phyloP scores from a whole-genome alignment of 2,888 invertebrate genomes.

The Drosophila mulleri region DNA sequence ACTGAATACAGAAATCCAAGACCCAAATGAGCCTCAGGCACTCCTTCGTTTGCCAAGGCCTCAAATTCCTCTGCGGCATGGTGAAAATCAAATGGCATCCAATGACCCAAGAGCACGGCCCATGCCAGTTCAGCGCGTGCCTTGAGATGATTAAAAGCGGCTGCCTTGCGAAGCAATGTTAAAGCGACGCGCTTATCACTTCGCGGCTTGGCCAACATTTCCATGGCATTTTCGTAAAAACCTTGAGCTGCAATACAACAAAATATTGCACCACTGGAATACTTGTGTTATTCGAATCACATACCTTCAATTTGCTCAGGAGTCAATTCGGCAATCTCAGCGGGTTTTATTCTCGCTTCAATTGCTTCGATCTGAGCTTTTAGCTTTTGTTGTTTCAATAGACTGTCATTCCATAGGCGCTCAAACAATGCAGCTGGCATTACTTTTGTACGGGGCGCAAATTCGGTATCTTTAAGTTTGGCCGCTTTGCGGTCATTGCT shows the following conservation, averaged over 20 bases:
- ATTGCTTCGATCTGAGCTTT: conserved; percentile 75
- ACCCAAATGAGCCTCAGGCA: conserved; percentile 95
- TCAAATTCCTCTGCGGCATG: conserved; percentile 92
- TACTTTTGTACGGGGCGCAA: conserved; percentile 62
- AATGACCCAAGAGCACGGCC: conserved; percentile 94
- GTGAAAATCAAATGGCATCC: conserved; percentile 90
- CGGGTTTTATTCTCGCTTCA: conserved; percentile 49
- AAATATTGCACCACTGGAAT: background rate
- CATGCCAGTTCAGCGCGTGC: conserved; percentile 95
- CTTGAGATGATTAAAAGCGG: conserved; percentile 91
- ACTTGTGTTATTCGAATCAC: background rate
- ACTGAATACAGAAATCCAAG: conserved; percentile 94
- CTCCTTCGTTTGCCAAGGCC: conserved; percentile 90
- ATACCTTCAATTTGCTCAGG: conserved; percentile 88
- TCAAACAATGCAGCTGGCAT: conserved; percentile 73
- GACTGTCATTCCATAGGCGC: conserved; percentile 73
- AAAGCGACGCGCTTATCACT: conserved; percentile 91
- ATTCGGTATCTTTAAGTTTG: conserved; percentile 62
- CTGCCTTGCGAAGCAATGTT: conserved; percentile 91
- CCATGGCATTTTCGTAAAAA: conserved; percentile 90
- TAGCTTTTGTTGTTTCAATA: conserved; percentile 72
- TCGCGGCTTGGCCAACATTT: conserved; percentile 89
- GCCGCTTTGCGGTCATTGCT: conserved; percentile 62
- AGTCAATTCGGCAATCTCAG: conserved; percentile 81
- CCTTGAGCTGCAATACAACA: conserved; percentile 87